Conservation (phyloP, 2,113 vertebrate genomes). For the Pituophis catenifer region DNA sequence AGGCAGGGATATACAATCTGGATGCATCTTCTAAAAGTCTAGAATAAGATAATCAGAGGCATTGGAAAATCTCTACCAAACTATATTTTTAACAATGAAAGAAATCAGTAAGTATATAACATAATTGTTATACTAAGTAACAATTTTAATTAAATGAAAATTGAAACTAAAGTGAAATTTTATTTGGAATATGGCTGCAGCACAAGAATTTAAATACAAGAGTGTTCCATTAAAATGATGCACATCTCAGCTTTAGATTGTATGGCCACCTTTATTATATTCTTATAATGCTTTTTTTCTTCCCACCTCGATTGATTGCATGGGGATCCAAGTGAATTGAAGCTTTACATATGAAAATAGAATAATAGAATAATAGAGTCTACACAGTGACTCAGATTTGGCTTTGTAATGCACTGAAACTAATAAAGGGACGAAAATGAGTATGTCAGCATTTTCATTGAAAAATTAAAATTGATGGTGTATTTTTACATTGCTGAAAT, state of each 20-base stretch:
- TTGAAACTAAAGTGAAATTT: not conserved
- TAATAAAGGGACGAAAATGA: not conserved
- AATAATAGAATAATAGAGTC: not conserved
- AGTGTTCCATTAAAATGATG: not conserved
- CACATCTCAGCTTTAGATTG: not conserved
- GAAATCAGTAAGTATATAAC: not conserved
- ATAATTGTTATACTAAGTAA: not conserved
- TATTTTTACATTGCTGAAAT: not conserved
- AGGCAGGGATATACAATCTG: not conserved
- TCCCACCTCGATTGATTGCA: not conserved
- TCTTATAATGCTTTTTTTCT: not conserved
- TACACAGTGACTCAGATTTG: not conserved
- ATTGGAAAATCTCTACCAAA: not conserved
- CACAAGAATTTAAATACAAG: not conserved
- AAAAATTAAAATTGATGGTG: not conserved
- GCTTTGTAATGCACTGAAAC: not conserved
- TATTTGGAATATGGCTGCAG: not conserved
- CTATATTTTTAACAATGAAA: not conserved
- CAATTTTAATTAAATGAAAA: not conserved
- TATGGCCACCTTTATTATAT: not conserved
- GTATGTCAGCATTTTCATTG: not conserved
- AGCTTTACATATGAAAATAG: not conserved
- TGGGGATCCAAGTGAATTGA: not conserved
- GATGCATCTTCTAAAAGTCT: not conserved
- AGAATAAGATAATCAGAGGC: not conserved